Evolutionary conservation across 2,113 vertebrate genomes (phyloP).

Genomic region (Muntiacus reevesi): DNA sequence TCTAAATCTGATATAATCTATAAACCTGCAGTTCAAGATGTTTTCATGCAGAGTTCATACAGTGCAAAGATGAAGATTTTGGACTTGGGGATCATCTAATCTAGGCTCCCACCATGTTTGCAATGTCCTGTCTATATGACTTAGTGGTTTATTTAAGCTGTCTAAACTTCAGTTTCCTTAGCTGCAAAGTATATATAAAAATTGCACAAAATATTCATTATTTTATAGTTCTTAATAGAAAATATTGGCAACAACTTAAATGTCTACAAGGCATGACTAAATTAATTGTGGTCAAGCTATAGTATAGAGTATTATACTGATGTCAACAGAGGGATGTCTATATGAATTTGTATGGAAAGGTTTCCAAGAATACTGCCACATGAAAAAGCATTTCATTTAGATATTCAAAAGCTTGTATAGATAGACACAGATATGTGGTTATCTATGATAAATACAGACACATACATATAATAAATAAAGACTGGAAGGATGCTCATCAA

Average conservation of each 20-base stretch:
- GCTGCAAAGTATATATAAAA: neutral
- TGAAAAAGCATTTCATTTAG: neutral
- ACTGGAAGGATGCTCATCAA: neutral
- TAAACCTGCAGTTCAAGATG: neutral
- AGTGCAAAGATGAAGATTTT: neutral
- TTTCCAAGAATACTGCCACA: neutral
- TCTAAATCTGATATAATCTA: neutral
- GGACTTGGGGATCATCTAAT: neutral
- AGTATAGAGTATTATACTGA: neutral
- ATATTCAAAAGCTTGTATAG: neutral
- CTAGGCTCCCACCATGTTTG: neutral
- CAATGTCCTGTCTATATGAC: neutral
- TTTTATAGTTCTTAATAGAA: neutral
- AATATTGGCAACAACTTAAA: neutral
- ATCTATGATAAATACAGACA: neutral
- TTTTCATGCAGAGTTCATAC: neutral
- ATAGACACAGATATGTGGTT: neutral
- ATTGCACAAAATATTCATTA: neutral
- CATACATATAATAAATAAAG: neutral
- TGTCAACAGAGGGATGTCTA: neutral
- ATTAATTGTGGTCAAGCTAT: neutral
- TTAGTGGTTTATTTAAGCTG: neutral
- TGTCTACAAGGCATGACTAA: neutral
- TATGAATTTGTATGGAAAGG: neutral
- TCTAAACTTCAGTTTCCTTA: neutral